A percentile compares a stretch with the other conserved stretches of the same genome.
Conservation (phyloP, 2,113 vertebrate species). For the Stercorarius parasiticus region DNA sequence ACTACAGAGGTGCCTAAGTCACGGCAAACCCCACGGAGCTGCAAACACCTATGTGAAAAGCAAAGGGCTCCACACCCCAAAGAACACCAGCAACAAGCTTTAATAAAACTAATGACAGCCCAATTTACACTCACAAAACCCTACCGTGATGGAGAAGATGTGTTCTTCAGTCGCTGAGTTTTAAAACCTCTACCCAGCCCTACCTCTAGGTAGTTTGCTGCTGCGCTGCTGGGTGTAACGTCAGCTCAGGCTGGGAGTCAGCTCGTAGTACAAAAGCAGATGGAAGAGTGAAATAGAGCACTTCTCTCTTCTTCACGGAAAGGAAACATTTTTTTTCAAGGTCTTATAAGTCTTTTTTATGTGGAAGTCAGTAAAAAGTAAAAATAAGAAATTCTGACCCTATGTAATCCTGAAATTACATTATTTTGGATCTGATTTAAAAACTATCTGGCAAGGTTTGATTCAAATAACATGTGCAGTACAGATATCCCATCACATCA, state of each 20-base stretch:
- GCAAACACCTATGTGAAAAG: background rate
- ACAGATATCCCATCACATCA: constrained; percentile 25
- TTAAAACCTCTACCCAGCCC: background rate
- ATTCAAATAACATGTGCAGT: constrained; percentile 46
- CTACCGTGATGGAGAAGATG: background rate
- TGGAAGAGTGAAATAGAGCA: background rate
- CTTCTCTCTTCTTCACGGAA: background rate
- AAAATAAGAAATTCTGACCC: constrained; percentile 5
- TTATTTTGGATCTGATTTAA: constrained; percentile 35
- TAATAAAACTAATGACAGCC: background rate
- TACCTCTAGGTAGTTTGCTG: background rate
- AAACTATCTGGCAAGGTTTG: background rate
- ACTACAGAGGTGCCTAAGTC: rapidly evolving
- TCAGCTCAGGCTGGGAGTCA: background rate
- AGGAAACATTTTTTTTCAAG: background rate
- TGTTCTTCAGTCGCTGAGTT: background rate
- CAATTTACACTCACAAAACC: background rate
- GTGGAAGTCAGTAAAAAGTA: constrained; percentile 35
- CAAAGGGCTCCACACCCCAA: background rate
- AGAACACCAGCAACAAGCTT: background rate
- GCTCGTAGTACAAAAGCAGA: constrained; percentile 3
- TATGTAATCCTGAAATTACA: constrained; percentile 32
- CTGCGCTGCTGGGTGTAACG: background rate
- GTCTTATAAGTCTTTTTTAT: constrained; percentile 34
- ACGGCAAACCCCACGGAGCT: rapidly evolving